Evolutionary conservation across 2,888 invertebrate species (phyloP).

Genomic region (Branchipolynoe longqiensis): DNA sequence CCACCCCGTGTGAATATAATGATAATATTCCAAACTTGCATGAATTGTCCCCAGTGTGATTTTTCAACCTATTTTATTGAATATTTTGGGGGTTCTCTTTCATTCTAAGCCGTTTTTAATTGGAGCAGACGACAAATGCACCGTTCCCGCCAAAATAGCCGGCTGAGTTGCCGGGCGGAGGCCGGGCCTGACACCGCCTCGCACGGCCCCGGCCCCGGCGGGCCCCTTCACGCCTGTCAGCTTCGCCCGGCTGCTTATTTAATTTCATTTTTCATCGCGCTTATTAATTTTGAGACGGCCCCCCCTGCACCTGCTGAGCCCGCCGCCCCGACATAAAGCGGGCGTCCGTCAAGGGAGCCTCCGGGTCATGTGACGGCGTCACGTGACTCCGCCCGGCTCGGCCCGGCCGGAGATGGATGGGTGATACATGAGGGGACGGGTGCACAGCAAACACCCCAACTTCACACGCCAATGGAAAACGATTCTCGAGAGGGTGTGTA

Average conservation of each 20-base stretch:
- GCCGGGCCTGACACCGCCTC: slow-evolving; percentile 8
- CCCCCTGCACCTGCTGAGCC: slow-evolving; percentile 32
- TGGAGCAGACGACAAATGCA: neutral
- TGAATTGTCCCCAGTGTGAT: too few relatives aligned
- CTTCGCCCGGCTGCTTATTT: slow-evolving; percentile 39
- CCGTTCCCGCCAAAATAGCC: neutral
- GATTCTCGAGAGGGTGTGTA: too few relatives aligned
- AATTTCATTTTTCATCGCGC: slow-evolving; percentile 50
- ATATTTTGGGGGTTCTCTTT: too few relatives aligned
- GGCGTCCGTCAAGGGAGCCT: slow-evolving; percentile 4
- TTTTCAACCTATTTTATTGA: too few relatives aligned
- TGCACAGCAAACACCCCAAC: too few relatives aligned
- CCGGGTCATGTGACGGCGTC: slow-evolving; percentile 29
- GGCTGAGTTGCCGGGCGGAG: slow-evolving; percentile 9
- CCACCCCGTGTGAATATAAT: too few relatives aligned
- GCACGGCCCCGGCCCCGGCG: slow-evolving; percentile 23
- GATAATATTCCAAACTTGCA: too few relatives aligned
- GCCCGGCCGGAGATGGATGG: slow-evolving; percentile 21
- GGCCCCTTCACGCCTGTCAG: slow-evolving; percentile 43
- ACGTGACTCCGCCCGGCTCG: neutral
- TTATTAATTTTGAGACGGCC: slow-evolving; percentile 37
- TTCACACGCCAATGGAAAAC: too few relatives aligned
- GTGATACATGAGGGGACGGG: too few relatives aligned
- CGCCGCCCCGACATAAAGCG: slow-evolving; percentile 26
- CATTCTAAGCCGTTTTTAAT: neutral